phyloP scores from a whole-genome alignment of 2,888 invertebrate genomes.

The Colletes collaris region DNA sequence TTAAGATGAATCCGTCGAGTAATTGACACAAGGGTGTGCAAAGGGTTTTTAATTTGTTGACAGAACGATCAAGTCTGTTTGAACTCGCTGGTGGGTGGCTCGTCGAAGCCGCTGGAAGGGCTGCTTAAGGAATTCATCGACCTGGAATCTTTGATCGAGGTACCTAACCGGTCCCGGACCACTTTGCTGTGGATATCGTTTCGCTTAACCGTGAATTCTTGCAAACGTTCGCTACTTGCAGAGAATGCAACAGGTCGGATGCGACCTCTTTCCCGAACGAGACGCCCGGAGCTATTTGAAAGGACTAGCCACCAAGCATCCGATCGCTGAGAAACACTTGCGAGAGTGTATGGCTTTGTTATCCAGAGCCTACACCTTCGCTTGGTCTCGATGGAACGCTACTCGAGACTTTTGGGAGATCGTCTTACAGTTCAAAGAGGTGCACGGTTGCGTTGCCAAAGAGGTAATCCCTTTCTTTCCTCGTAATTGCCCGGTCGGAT shows the following conservation, averaged over 20 bases:
- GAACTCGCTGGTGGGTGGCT: conserved; percentile 83
- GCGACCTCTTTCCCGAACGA: conserved; percentile 92
- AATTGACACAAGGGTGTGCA: too few species aligned
- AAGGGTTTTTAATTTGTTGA: background rate
- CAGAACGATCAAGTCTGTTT: conserved; percentile 83
- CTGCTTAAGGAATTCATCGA: conserved; percentile 86
- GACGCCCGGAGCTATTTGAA: conserved; percentile 91
- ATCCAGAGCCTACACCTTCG: conserved; percentile 89
- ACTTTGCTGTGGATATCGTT: too few species aligned
- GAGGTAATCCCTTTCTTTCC: conserved; percentile 78
- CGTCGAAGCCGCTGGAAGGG: conserved; percentile 86
- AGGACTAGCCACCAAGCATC: conserved; percentile 85
- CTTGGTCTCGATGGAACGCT: conserved; percentile 91
- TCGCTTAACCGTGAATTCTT: too few species aligned
- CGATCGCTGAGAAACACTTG: conserved; percentile 89
- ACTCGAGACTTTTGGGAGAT: conserved; percentile 84
- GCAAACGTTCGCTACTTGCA: conserved; percentile 32
- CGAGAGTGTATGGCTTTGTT: conserved; percentile 92
- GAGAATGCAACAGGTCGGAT: conserved; percentile 86
- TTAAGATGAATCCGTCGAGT: too few species aligned
- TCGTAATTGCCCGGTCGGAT: too few species aligned
- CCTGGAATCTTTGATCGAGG: conserved; percentile 86
- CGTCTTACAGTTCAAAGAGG: conserved; percentile 88
- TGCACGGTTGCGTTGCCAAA: conserved; percentile 84
- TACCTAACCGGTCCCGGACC: conserved; percentile 83